Base-by-base conservation (phyloP, 2,113 vertebrate genomes). In the Aramus guarauna region DNA sequence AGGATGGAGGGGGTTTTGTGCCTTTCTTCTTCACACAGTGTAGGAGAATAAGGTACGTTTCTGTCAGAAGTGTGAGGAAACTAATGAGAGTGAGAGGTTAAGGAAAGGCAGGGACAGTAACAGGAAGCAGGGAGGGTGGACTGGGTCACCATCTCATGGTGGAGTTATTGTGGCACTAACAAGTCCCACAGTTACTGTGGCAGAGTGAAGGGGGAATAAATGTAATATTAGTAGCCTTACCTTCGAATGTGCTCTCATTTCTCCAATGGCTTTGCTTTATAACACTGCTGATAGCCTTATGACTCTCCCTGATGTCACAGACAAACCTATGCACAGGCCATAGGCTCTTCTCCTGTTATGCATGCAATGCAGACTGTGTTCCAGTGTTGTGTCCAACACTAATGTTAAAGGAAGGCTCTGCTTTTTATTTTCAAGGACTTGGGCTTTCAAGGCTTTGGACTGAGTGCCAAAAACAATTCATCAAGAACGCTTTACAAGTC, bases 391-490 rank as follows among this genome's bases (percentile, higher is more conserved):
- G 94, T 93, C 97, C 98, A 97, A 93, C 82, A 89, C 94, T 86
- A 63, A 89, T 91, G 23, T 96, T 89, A 97, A 96, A 95, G 97
- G 96, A 97, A 98, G 97, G 97, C 91, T 98, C 98, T 98, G 98
- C 96, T 98, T 99, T 98, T 98, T 98, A 97, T 96, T 98, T 97
- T 94, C 91, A 78, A 89, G 96, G 97, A 96, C 97, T 94, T 16
- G 8, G 94, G 95, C 97, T 98, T 98, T 98, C 98, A 98, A 97
- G 98, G 60, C 95, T 98, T 97, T 97, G 93, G 98, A 98, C 80
- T 95, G 96, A 97, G 94, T 98, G 98, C 98, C 98, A 98, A 98
- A 97, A 98, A 55, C 98, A 98, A 98, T 98, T 98, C 85, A 98
- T 98, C 98, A 98, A 91, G 92, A 97, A 94, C 1, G n/a, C 97